Evolutionary conservation across 2,113 vertebrate genomes (phyloP).

Genomic region (Marmota monax): DNA sequence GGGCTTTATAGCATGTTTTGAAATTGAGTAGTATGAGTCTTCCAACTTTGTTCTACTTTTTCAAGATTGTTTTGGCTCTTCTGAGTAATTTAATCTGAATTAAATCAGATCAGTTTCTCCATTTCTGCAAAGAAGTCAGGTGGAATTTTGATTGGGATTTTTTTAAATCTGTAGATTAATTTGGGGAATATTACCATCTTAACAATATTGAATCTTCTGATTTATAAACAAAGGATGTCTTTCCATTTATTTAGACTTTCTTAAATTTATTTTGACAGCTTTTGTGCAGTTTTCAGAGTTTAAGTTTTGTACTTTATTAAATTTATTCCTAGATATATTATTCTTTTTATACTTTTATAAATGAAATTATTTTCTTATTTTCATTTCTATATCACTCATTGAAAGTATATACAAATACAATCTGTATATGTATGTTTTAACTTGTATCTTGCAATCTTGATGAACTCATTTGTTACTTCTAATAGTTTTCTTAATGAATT

Average conservation of each 20-base stretch:
- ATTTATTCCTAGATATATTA: slow-evolving; percentile 34
- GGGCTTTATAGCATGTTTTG: neutral
- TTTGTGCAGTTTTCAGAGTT: slow-evolving; percentile 61
- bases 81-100: neutral
- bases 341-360: slow-evolving; percentile 38
- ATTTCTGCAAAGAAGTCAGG: neutral
- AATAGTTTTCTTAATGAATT: neutral
- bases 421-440: neutral
- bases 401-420: neutral
- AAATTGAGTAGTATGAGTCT: neutral
- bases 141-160: neutral
- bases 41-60: neutral
- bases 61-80: neutral
- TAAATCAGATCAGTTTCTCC: slow-evolving; percentile 25
- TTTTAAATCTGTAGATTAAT: neutral
- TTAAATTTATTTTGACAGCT: slow-evolving; percentile 40
- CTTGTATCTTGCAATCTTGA: neutral
- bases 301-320: slow-evolving; percentile 2
- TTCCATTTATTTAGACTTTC: slow-evolving; percentile 61
- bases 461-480: slow-evolving; percentile 11
- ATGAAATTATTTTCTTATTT: slow-evolving; percentile 31
- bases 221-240: slow-evolving; percentile 14
- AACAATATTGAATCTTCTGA: slow-evolving; percentile 50
- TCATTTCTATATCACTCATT: slow-evolving; percentile 34
- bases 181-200: slow-evolving; percentile 22